Percentiles rank a stretch among this genome's conserved stretches.
phyloP scores from a whole-genome alignment of 2,888 invertebrate species.

The Oasisia sp. region DNA sequence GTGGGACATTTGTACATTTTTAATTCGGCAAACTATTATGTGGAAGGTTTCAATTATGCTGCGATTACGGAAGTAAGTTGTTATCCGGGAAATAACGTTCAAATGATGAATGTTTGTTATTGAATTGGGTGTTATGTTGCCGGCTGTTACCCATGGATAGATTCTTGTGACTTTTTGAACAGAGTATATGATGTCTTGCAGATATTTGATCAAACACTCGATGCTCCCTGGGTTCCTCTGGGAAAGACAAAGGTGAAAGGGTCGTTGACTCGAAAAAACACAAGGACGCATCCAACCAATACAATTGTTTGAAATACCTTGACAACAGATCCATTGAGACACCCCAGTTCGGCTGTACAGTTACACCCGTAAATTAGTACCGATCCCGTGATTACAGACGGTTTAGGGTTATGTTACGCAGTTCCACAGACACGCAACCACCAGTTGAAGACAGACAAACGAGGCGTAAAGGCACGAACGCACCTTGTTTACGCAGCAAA shows the following conservation, averaged over 20 bases:
- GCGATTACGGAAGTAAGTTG: too few relatives aligned
- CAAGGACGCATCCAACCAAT: not conserved
- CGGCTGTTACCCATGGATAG: too few relatives aligned
- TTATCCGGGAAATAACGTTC: too few relatives aligned
- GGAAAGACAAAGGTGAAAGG: not conserved
- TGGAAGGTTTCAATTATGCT: too few relatives aligned
- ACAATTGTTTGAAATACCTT: not conserved
- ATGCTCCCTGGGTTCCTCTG: too few relatives aligned
- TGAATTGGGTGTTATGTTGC: too few relatives aligned
- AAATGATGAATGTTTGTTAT: too few relatives aligned
- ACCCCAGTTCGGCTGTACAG: not conserved
- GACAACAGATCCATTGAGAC: not conserved
- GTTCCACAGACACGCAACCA: not conserved
- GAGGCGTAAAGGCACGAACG: not conserved
- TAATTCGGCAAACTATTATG: too few relatives aligned
- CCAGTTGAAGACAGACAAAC: not conserved
- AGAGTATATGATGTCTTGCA: too few relatives aligned
- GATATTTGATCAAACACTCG: too few relatives aligned
- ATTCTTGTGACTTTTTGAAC: too few relatives aligned
- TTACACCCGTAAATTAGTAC: not conserved
- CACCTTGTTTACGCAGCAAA: not conserved
- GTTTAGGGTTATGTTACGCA: not conserved
- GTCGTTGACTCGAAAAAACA: not conserved
- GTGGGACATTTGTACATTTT: too few relatives aligned
- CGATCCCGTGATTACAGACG: not conserved